A percentile compares a stretch with the other conserved stretches of the same genome.
These are phyloP conservation scores for Formica aserva DNA, from an alignment of 2,888 invertebrate genomes.

Conservation along the genomic window DNA sequence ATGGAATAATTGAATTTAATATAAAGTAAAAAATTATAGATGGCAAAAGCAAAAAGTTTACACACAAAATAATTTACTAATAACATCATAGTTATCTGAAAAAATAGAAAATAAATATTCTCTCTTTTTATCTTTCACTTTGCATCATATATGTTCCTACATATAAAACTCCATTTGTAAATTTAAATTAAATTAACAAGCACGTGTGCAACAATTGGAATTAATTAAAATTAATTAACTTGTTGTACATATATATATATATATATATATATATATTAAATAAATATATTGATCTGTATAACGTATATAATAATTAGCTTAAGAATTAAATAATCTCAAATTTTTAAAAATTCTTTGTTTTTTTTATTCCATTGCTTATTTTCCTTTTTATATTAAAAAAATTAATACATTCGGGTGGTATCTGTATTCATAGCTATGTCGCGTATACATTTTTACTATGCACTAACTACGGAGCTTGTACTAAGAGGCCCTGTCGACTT, in stretches of 20 bases:
- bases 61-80: not conserved
- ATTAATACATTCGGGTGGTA: not conserved
- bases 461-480: conserved; percentile 61
- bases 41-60: not conserved
- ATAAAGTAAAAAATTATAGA: not conserved
- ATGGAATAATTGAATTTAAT: not conserved
- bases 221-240: not conserved
- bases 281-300: not conserved
- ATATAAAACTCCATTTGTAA: not conserved
- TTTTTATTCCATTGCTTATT: not conserved
- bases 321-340: not conserved
- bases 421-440: not conserved
- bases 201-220: not conserved
- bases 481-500: conserved; percentile 53
- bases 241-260: too few relatives aligned
- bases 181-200: not conserved
- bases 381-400: not conserved
- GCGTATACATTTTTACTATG: conserved; percentile 6
- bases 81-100: too few relatives aligned
- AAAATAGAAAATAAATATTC: not conserved
- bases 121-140: not conserved
- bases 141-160: not conserved
- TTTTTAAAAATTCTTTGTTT: not conserved
- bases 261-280: not conserved
- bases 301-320: not conserved